These are phyloP conservation scores for Trypoxylus dichotomus DNA, from an alignment of 1,140 invertebrate species.

Conservation along the genomic window DNA sequence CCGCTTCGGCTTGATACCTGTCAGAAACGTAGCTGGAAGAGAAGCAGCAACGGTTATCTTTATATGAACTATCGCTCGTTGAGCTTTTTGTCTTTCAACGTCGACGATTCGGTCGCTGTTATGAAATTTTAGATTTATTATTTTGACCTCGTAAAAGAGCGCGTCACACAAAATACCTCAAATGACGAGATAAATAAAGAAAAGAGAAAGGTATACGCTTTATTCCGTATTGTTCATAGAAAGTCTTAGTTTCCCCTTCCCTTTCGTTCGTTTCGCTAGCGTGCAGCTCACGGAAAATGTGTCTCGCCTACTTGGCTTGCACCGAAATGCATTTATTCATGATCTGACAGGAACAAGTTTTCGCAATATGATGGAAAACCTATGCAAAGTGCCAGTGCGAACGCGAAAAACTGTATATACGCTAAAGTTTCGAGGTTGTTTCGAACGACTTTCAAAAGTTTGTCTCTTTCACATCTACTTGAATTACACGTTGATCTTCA, in stretches of 20 bases:
- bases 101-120: background rate
- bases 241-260: background rate
- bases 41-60: slow-evolving; percentile 5
- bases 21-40: background rate
- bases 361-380: background rate
- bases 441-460: background rate
- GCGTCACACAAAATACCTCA: background rate
- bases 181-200: background rate
- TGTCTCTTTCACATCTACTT: background rate
- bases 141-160: background rate
- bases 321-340: background rate
- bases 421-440: background rate
- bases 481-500: too few species aligned
- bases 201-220: background rate
- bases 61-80: slow-evolving; percentile 31
- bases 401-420: background rate
- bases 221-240: background rate
- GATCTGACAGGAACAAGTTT: background rate
- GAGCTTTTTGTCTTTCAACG: slow-evolving; percentile 27
- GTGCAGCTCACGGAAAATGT: too few species aligned
- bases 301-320: background rate
- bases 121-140: slow-evolving; percentile 29
- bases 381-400: background rate
- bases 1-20: background rate
- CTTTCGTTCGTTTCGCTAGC: background rate